Evolutionary conservation across 2,888 invertebrate genomes (phyloP), one percentile per base, ranked within the genome.

Genomic region (Agriopis marginaria): DNA sequence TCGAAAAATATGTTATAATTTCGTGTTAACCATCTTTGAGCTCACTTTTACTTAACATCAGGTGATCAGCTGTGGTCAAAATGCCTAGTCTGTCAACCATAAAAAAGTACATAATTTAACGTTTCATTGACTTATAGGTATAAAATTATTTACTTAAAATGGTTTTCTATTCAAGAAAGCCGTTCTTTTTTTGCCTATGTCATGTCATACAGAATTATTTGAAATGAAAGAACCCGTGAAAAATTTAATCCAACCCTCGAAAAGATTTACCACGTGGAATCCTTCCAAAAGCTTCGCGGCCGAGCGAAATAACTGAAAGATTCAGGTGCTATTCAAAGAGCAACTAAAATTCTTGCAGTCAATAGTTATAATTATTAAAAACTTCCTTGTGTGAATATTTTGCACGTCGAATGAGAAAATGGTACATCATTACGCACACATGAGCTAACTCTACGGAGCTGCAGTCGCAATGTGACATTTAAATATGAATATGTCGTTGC

Each of bases 401-500:
- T 69, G 32, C 61, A 56, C 45, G 58, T 60, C 17, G 49, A 62
- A 68, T 70, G 72, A 74, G 73, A 67, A 71, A 74, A 77, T 66
- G 49, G 68, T 74, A 70, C 75, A 73, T 76, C 75, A 74, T 77
- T 74, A 75, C 70, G 73, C 76, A 81, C 87, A 86, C 89, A 85
- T 85, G 89, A 89, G 86, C 82, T 85, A 85, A 80, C 83, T 77
- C 82, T 74, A 68, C 73, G 77, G 77, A 76, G 79, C 79, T 83
- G 83, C 83, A 86, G 80, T 84, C 81, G 83, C 87, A 85, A 80
- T 82, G 82, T 86, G 86, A 87, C 87, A 93, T 93, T 92, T 92
- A 89, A 92, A 93, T 93, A 92, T 92, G 93, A 93, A 92, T 92
- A 86, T 89, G 89, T 89, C 90, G 87, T 82, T 82, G 81, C 75